Base-by-base conservation (phyloP, 2,888 invertebrate genomes). In the Ditula angustiorana region DNA sequence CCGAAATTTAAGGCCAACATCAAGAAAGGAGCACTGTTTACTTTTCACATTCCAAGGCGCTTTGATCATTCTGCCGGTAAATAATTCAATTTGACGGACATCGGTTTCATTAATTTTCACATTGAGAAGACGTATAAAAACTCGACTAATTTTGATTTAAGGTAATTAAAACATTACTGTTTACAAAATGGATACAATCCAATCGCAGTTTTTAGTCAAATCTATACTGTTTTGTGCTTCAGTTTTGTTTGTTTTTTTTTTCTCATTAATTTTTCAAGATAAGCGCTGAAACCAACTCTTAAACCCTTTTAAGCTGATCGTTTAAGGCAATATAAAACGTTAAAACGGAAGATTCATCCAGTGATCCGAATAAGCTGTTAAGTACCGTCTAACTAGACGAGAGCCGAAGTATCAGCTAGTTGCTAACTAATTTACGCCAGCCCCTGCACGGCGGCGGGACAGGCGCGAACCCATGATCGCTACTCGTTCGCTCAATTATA, bases 401-500 rank as follows among this genome's bases (percentile, higher is more conserved):
- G 76, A 75, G 77, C 75, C 79, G 78, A 84, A 86, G 83, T 86
- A 85, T 86, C 85, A 83, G 81, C 82, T 84, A 85, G 86, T 87
- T 85, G 67, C 72, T 83, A 88, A 89, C 86, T 87, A 85, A 86
- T 85, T 89, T 88, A 86, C 80, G 80, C 71, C 79, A 80, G 75
- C 61, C 73, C 75, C 74, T 67, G 68, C 69, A 70, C 53, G 69
- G 75, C 53, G 69, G 75, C 71, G 74, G 68, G 73, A 65, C 75
- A 71, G 78, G 79, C 79, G 82, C 73, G 80, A 85, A 78, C 80
- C 77, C 72, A 30, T 78, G 80, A 87, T 83, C 82, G 83, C 80
- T 78, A 78, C 80, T 84, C 83, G 85, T 83, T 85, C 78, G 71
- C 73, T 80, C 85, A 87, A 89, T 89, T 87, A 87, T 85, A 89